Evolutionary conservation across 1,140 invertebrate species (phyloP).

Genomic region (Meteorus sp.): DNA sequence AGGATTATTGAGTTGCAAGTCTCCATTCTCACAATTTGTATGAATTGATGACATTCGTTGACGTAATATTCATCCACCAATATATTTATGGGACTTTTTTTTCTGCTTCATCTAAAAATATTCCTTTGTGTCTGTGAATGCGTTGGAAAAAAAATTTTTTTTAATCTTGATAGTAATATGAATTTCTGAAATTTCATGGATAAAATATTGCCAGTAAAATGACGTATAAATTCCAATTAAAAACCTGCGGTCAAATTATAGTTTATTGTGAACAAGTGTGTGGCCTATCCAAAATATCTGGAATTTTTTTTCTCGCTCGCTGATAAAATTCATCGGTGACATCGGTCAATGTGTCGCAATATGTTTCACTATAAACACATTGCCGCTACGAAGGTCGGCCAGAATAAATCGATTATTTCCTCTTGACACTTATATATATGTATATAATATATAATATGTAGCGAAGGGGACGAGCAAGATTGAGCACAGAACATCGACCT

Average conservation of each 20-base stretch:
- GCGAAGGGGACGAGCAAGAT: background rate
- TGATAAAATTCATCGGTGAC: too few species aligned
- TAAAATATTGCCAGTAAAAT: background rate
- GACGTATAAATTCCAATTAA: constrained; percentile 22
- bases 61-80: too few species aligned
- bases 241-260: constrained; percentile 10
- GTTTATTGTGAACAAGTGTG: background rate
- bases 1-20: too few species aligned
- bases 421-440: too few species aligned
- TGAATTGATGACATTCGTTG: too few species aligned
- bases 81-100: too few species aligned
- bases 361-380: background rate
- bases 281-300: background rate
- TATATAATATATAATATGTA: too few species aligned
- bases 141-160: background rate
- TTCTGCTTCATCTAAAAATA: too few species aligned
- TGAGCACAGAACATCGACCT: constrained; percentile 19
- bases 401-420: constrained; percentile 26
- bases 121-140: too few species aligned
- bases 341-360: too few species aligned
- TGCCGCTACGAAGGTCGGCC: background rate
- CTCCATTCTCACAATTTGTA: too few species aligned
- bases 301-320: too few species aligned
- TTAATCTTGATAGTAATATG: background rate
- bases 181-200: background rate